phyloP scores from a whole-genome alignment of 1,140 invertebrate species.

The Halotydeus destructor region DNA sequence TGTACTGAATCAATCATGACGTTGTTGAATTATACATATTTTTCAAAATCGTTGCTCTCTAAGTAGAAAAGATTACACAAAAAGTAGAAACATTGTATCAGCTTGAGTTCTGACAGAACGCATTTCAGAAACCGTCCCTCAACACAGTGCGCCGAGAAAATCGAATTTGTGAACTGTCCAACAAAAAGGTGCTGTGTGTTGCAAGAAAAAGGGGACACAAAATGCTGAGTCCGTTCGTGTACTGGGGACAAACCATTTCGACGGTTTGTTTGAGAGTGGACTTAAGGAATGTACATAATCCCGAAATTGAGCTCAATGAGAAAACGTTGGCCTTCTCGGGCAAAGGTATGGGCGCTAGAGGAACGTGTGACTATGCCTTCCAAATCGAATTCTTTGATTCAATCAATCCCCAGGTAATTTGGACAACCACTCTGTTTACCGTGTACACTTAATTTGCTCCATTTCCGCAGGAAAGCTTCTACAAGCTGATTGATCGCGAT shows the following conservation, averaged over 20 bases:
- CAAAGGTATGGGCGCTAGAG: slow-evolving; percentile 36
- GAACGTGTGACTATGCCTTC: slow-evolving; percentile 40
- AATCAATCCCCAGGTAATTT: slow-evolving; percentile 40
- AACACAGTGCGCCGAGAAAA: too few species aligned
- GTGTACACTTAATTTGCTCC: slow-evolving; percentile 5
- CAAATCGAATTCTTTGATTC: slow-evolving; percentile 41
- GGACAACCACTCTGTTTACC: slow-evolving; percentile 12
- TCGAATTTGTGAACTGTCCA: too few species aligned
- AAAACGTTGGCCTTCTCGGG: slow-evolving; percentile 33
- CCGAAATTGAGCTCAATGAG: slow-evolving; percentile 34
- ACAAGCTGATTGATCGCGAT: slow-evolving; percentile 44
- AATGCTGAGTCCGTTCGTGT: slow-evolving; percentile 52
- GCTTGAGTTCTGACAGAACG: too few species aligned
- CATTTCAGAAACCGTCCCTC: too few species aligned
- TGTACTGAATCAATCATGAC: too few species aligned
- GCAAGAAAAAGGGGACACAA: neutral
- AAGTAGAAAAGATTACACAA: too few species aligned
- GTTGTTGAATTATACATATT: too few species aligned
- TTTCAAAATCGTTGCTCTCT: too few species aligned
- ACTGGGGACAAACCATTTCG: slow-evolving; percentile 69
- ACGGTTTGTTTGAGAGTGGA: slow-evolving; percentile 56
- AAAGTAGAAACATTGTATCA: too few species aligned
- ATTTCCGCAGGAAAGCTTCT: slow-evolving; percentile 25
- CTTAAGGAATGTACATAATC: slow-evolving; percentile 47
- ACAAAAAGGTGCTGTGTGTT: too few species aligned